These are phyloP conservation scores for Tetragonula clypearis DNA, from an alignment of 1,140 invertebrate genomes.

Conservation along the genomic window DNA sequence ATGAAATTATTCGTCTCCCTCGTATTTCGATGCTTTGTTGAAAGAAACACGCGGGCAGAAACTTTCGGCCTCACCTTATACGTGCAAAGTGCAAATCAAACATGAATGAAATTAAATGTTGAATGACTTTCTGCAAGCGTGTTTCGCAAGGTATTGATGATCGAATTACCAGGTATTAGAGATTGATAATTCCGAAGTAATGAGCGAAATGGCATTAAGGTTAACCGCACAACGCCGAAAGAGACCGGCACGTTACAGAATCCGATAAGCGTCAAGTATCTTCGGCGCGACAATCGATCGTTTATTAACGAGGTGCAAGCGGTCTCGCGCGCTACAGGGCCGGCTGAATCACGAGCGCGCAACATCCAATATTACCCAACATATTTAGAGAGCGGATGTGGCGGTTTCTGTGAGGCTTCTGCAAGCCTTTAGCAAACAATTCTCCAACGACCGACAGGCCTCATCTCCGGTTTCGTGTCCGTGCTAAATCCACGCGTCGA, in stretches of 20 bases:
- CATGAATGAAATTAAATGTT: too few species aligned
- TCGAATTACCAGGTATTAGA: neutral
- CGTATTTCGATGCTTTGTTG: too few species aligned
- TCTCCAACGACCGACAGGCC: constrained; percentile 31
- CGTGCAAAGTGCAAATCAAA: too few species aligned
- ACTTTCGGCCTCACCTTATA: too few species aligned
- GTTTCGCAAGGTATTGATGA: neutral
- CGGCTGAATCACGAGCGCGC: constrained; percentile 18
- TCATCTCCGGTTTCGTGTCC: constrained; percentile 32
- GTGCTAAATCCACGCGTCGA: constrained; percentile 24
- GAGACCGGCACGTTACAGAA: neutral
- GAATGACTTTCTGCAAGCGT: too few species aligned
- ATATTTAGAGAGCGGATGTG: constrained; percentile 52
- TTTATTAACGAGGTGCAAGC: constrained; percentile 48
- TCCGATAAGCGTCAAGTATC: neutral
- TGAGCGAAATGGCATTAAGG: neutral
- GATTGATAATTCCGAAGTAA: neutral
- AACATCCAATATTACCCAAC: constrained; percentile 38
- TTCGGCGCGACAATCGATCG: constrained; percentile 34
- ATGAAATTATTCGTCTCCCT: too few species aligned
- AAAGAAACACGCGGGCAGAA: too few species aligned
- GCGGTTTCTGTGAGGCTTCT: constrained; percentile 12
- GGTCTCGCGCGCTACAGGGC: constrained; percentile 10
- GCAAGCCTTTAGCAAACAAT: constrained; percentile 58
- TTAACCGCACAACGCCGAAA: neutral